Evolutionary conservation across 2,888 invertebrate genomes (phyloP).

Genomic region (Brachyptera risi): DNA sequence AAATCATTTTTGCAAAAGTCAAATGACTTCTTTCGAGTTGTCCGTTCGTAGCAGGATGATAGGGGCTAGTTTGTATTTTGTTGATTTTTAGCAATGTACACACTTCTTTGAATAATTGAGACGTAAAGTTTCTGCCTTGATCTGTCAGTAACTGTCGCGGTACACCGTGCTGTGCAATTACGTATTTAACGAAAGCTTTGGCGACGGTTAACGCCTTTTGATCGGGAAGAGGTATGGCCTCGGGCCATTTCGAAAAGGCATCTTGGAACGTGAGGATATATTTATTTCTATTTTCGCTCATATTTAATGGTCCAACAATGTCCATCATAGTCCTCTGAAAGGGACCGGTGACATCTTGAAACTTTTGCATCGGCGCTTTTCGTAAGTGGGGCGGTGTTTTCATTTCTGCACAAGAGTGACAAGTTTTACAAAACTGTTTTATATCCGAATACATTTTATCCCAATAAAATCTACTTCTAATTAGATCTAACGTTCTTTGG

Average conservation of each 20-base stretch:
- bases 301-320: slow-evolving; percentile 4
- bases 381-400: background rate
- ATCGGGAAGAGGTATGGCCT: background rate
- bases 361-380: slow-evolving; percentile 4
- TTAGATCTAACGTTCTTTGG: background rate
- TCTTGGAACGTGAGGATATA: slow-evolving; percentile 8
- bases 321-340: background rate
- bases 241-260: background rate
- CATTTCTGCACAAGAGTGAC: background rate
- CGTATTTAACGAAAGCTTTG: background rate
- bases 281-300: background rate
- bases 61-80: background rate
- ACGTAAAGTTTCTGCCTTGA: background rate
- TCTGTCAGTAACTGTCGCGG: background rate
- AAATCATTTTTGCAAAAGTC: background rate
- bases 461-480: slow-evolving; percentile 7
- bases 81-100: background rate
- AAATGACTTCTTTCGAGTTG: slow-evolving; percentile 6
- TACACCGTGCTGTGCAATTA: background rate
- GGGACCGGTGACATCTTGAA: background rate
- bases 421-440: background rate
- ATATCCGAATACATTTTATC: slow-evolving; percentile 2
- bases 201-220: background rate
- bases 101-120: background rate
- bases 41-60: slow-evolving; percentile 4